These are phyloP conservation scores for Artibeus jamaicensis DNA, from an alignment of 2,797 vertebrate species.

Conservation along the genomic window DNA sequence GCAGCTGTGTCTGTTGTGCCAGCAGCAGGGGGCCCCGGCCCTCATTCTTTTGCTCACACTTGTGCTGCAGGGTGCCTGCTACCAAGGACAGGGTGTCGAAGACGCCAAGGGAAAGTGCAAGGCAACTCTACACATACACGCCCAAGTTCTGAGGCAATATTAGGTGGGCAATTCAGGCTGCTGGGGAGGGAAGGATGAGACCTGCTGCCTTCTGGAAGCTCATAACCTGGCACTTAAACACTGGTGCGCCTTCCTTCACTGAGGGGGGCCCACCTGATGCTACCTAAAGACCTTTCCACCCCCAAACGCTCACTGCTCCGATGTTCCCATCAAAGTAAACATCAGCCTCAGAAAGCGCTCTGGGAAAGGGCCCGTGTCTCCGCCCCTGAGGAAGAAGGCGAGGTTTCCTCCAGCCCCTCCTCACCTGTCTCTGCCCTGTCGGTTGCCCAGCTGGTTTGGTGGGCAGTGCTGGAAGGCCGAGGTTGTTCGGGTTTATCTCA, in stretches of 20 bases:
- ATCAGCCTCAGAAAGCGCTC: not conserved
- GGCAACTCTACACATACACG: fast-evolving
- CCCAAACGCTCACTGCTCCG: not conserved
- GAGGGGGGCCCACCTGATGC: not conserved
- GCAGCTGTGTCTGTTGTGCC: not conserved
- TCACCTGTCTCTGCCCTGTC: too few relatives aligned
- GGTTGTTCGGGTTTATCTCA: not conserved
- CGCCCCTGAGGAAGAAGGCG: not conserved
- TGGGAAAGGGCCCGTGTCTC: not conserved
- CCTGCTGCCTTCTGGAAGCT: not conserved
- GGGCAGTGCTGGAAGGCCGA: too few relatives aligned
- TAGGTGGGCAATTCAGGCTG: not conserved
- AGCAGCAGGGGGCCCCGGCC: not conserved
- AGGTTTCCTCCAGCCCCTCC: not conserved
- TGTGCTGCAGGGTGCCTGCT: fast-evolving
- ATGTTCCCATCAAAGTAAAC: not conserved
- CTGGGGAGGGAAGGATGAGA: not conserved
- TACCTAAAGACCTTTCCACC: not conserved
- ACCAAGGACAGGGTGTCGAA: not conserved
- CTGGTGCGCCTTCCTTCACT: too few relatives aligned
- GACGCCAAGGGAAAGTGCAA: too few relatives aligned
- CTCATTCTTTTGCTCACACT: not conserved
- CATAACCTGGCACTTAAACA: not conserved
- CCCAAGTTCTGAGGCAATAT: not conserved
- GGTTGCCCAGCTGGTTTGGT: not conserved